Conservation (phyloP, 2,888 invertebrate species). For the Lycia hirtaria region DNA sequence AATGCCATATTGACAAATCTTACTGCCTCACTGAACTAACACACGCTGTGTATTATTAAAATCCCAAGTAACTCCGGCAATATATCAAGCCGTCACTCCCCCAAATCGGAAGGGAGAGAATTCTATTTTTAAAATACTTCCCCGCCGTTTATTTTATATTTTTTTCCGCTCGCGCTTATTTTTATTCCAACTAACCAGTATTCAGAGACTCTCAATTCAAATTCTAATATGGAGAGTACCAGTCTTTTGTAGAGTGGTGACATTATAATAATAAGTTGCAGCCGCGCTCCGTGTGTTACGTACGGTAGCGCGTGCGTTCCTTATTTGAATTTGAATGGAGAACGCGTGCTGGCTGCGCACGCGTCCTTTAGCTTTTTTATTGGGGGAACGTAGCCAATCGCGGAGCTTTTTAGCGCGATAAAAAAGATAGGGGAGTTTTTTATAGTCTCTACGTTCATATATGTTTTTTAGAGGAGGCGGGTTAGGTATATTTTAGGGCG, state of each 20-base stretch:
- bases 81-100: slow-evolving; percentile 81
- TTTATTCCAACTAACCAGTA: slow-evolving; percentile 65
- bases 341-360: slow-evolving; percentile 69
- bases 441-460: slow-evolving; percentile 47
- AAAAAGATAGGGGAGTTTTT: slow-evolving; percentile 80
- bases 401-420: slow-evolving; percentile 57
- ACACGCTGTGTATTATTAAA: slow-evolving; percentile 83
- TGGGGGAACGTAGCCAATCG: slow-evolving; percentile 71
- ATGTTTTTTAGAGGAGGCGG: slow-evolving; percentile 67
- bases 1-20: slow-evolving; percentile 83
- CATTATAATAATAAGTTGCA: slow-evolving; percentile 76
- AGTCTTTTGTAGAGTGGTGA: slow-evolving; percentile 63
- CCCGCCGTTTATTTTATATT: slow-evolving; percentile 80
- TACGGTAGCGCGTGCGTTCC: slow-evolving; percentile 73
- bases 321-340: slow-evolving; percentile 76
- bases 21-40: slow-evolving; percentile 81
- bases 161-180: slow-evolving; percentile 77
- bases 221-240: slow-evolving; percentile 32
- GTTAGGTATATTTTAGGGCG: slow-evolving; percentile 17
- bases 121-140: slow-evolving; percentile 84
- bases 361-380: slow-evolving; percentile 82
- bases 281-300: slow-evolving; percentile 69
- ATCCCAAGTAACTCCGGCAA: slow-evolving; percentile 81
- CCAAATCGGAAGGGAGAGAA: slow-evolving; percentile 69
- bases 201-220: slow-evolving; percentile 42